Base-by-base conservation (phyloP, 2,797 vertebrate species). In the Hippoglossus hippoglossus region DNA sequence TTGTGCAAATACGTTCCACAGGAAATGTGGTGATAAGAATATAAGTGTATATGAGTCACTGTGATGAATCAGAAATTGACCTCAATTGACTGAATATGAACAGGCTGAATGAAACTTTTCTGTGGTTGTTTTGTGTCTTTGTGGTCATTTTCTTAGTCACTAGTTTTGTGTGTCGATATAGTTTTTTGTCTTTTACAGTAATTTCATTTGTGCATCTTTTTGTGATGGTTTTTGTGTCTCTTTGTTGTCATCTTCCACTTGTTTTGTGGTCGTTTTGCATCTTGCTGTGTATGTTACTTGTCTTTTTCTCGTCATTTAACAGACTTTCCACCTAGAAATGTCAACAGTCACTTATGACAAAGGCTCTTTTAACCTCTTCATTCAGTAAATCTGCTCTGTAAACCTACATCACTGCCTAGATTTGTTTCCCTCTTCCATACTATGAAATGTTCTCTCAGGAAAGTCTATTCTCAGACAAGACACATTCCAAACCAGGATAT, bases 1-100 rank as follows among this genome's bases (percentile, higher is more conserved):
- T 62, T 1, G 11, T 21, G 39, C 26, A 21, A 22, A 15, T 26
- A 41, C 46, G 41, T 46, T 25, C 3, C 12, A 57, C 51, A 71
- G 60, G 60, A 73, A 62, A 64, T 55, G 39, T 71, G 22, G 65
- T 25, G 5, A 19, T 19, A 49, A 49, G 54, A 70, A 56, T 57
- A 41, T 58, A 25, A 11, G 10, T 39, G 13, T 39, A 39, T 2
- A 11, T 49, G 47, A 49, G 47, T 49, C 47, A 49, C 47, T n/a
- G 3, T 49, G 13, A 49, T 49, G 47, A 21, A n/a, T 49, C 47
- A 49, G 47, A 49, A 10, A 44, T 49, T 8, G 4, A n/a, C 47
- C 47, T 21, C 47, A 49, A 15, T 49, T 21, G 47, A 19, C 18
- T 21, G 47, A 49, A 21, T 49, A 49, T 11, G 9, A 49, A 49